Base-by-base conservation (phyloP, 1,140 invertebrate genomes). In the Eciton burchellii region DNA sequence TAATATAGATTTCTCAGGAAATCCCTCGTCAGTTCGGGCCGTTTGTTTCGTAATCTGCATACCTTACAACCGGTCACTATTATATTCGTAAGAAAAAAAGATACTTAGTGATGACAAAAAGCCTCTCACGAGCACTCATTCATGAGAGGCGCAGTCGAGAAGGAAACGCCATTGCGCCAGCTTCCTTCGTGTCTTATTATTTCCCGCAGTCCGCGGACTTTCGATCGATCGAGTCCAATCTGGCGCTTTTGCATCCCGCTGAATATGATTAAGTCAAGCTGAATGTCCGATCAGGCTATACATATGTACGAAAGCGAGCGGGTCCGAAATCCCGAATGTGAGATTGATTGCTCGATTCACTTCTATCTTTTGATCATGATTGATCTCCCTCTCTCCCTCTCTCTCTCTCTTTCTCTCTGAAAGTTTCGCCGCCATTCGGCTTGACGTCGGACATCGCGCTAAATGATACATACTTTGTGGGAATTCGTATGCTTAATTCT, bases 1-100 rank as follows among this genome's bases (percentile, higher is more conserved):
- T 76, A 65, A 84, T 86, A 83, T 19, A 66, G 26, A 68, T 79
- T 88, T 88, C 77, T 87, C 45, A 47, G 45, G 66, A 84, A 87
- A 81, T 74, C 35, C 70, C 26, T n/a, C 41, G 52, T 26, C 56
- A 24, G 16, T 24, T 35, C 52, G n/a, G 1, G 1, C 26, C 4
- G 70, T 8, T 65, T 52, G 63, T 81, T 84, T 76, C 70, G 43
- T 57, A 82, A 76, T 84, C 47, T 57, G 35, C 63, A 73, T 21
- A 70, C 41, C n/a, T 76, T 66, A 41, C 57, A 43, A n/a, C 16
- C 19, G 43, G n/a, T 57, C 57, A n/a, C 45, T 29, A 71, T 76
- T 73, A 74, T 74, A 14, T 54, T 19, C 0, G 41, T 3, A 56
- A 43, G 43, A 9, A 45, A 57, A 76, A 85, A 77, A 86, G 79